Evolutionary conservation across 2,888 invertebrate genomes (phyloP), one percentile per base, ranked within the genome.

Genomic region (Eupithecia subfuscata): DNA sequence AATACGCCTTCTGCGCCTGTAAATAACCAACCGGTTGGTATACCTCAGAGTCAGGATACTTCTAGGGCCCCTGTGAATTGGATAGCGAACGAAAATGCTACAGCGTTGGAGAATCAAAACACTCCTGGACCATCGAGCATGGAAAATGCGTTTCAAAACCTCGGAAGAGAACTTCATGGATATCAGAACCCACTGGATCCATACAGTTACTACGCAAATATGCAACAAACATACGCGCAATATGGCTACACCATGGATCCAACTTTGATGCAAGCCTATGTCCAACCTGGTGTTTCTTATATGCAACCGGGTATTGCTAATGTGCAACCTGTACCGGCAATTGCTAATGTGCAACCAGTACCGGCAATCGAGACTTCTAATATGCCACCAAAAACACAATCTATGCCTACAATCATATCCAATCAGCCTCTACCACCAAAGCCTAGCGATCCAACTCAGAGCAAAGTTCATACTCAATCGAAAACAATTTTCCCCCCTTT

Each of bases 221-320:
- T 37, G 65, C 65, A 60, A 12, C 65, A 67, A 67, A 25, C 60
- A 60, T 37, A 67, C 12, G 11, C 37, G n/a, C 65, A 67, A 12
- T 67, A 40, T n/a, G 65, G 65, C 11, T 34, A 34, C 40, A n/a
- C 2, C 9, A 67, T 67, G n/a, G n/a, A 37, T 37, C 65, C 37
- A 40, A 67, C n/a, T 40, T n/a, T 37, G 18, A 64, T 64, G 64
- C 65, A 67, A 37, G 12, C 65, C 9, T 22, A 40, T 40, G 40
- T 2, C 40, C 68, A 60, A 45, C 9, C 40, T 40, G 40, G 40
- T 40, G 9, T 9, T 9, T 11, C 65, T 5, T 65, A 37, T 65
- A 18, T 18, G 14, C 69, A 45, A 48, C 60, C 68, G n/a, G 34
- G n/a, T 22, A 64, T 30, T 65, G 11, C 25, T 18, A 34, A 60